A percentile compares a stretch with the other conserved stretches of the same genome.
These are phyloP conservation scores for Periophthalmus modestus DNA, from an alignment of 2,113 vertebrate species.

Conservation along the genomic window DNA sequence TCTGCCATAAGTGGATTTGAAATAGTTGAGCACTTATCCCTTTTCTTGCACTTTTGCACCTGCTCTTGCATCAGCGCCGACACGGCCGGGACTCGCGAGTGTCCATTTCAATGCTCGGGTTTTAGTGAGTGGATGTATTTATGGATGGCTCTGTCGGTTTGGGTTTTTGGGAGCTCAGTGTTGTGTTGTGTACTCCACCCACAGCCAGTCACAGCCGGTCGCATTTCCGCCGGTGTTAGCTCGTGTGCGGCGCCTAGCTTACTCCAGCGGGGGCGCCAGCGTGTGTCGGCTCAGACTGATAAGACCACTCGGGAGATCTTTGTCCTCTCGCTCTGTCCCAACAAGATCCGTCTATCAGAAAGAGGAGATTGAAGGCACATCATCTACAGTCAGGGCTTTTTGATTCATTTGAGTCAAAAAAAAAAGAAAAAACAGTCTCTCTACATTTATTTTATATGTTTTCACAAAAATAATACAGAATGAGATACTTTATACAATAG, in stretches of 20 bases:
- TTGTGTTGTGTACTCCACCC: slow-evolving; percentile 28
- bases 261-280: slow-evolving; percentile 17
- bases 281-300: slow-evolving; percentile 42
- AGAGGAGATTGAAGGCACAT: slow-evolving; percentile 44
- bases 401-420: background rate
- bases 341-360: slow-evolving; percentile 40
- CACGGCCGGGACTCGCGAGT: slow-evolving; percentile 5
- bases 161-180: slow-evolving; percentile 17
- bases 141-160: slow-evolving; percentile 8
- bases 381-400: slow-evolving; percentile 12
- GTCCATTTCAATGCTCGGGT: slow-evolving; percentile 17
- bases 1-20: slow-evolving; percentile 11
- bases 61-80: slow-evolving; percentile 50
- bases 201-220: slow-evolving; percentile 17
- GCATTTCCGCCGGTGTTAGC: slow-evolving; percentile 30
- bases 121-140: slow-evolving; percentile 19
- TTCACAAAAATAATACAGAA: no score
- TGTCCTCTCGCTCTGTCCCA: slow-evolving; percentile 38
- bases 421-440: no score
- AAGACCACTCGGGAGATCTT: slow-evolving; percentile 51
- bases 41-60: slow-evolving; percentile 46
- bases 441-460: no score
- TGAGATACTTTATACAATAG: no score
- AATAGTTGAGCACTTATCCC: slow-evolving; percentile 12
- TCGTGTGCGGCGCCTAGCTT: slow-evolving; percentile 11